Percentiles rank a stretch among this genome's conserved stretches.
Conservation (phyloP, 2,888 invertebrate species). For the Amphipoea lucens region DNA sequence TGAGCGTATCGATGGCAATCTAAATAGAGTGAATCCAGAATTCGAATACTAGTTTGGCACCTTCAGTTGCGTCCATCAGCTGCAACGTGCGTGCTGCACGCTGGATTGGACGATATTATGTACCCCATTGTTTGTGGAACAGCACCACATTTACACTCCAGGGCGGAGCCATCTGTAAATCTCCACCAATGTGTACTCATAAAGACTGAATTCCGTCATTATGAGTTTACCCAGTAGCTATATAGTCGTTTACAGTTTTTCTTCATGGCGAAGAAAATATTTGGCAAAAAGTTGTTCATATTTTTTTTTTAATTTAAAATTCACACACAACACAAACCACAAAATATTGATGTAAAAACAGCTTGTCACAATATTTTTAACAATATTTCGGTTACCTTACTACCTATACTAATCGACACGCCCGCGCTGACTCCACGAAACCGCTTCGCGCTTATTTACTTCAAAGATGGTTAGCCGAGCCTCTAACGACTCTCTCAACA, state of each 20-base stretch:
- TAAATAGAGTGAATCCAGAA: no score
- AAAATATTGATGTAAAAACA: background rate
- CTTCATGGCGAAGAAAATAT: background rate
- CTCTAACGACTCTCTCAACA: background rate
- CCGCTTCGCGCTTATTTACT: background rate
- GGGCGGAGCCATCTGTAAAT: background rate
- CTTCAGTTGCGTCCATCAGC: background rate
- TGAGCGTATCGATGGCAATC: background rate
- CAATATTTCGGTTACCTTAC: background rate
- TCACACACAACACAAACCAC: no score
- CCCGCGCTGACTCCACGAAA: no score
- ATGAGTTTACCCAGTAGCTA: background rate
- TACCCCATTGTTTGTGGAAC: background rate
- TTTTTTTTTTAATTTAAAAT: background rate
- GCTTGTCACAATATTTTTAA: background rate
- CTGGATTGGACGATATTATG: background rate
- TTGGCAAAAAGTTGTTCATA: background rate
- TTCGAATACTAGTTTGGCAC: background rate
- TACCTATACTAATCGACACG: background rate
- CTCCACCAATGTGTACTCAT: background rate
- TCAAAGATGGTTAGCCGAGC: background rate
- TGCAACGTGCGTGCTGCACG: background rate
- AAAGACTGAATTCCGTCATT: background rate
- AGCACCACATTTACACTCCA: background rate
- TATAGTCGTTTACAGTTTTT: background rate